These are phyloP conservation scores for Neodon shergylaensis DNA, from an alignment of 2,113 vertebrate species.

Conservation along the genomic window DNA sequence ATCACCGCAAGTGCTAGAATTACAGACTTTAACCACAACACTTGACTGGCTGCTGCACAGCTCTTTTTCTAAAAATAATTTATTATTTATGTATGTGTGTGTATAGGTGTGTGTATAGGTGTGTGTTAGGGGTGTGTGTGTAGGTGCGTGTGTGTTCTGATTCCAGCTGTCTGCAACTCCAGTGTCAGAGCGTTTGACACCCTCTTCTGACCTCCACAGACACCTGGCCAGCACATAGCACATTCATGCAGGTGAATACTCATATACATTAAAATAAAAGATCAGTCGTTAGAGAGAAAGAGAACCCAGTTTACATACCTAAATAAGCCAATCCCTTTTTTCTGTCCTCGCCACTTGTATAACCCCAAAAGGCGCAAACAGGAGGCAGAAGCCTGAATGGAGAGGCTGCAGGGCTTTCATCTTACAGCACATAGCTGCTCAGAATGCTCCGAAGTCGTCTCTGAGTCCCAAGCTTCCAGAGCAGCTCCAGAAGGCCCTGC, in stretches of 20 bases:
- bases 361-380: not conserved
- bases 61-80: not conserved
- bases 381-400: constrained; percentile 13
- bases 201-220: not conserved
- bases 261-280: not conserved
- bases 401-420: not conserved
- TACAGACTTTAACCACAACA: not conserved
- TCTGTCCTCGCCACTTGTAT: not conserved
- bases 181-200: not conserved
- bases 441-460: not conserved
- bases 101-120: not conserved
- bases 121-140: not conserved
- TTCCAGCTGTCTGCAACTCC: not conserved
- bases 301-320: not conserved
- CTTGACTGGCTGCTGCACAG: not conserved
- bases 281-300: not conserved
- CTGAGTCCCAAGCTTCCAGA: not conserved
- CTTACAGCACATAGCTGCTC: not conserved
- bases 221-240: too few species aligned
- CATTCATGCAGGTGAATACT: too few species aligned
- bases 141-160: not conserved
- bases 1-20: not conserved
- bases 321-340: not conserved
- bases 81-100: not conserved
- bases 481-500: not conserved